Evolutionary conservation across 2,888 invertebrate genomes (phyloP).

Genomic region (Carterocephalus palaemon): DNA sequence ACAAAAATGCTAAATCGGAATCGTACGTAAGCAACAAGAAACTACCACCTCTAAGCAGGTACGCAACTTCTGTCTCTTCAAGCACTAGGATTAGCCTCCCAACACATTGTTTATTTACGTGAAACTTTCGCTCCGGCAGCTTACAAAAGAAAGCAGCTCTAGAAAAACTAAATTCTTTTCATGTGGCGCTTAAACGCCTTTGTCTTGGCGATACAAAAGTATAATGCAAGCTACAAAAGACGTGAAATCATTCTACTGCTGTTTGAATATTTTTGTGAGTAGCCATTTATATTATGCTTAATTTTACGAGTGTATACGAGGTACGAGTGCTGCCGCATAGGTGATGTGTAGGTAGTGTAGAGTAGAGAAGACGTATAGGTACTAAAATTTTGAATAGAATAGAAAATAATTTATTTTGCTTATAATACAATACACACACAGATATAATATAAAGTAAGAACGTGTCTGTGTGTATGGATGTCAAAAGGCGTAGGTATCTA

Average conservation of each 20-base stretch:
- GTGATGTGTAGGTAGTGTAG: no score
- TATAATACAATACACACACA: no score
- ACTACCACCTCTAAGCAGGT: no score
- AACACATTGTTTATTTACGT: conserved; percentile 27
- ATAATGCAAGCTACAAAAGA: conserved; percentile 6
- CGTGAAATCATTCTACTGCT: conserved; percentile 8
- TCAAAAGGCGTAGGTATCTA: no score
- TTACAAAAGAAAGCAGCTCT: conserved; percentile 32
- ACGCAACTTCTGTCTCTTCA: conserved; percentile 6
- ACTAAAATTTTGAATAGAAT: no score
- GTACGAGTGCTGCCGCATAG: no score
- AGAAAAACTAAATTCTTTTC: conserved; percentile 29
- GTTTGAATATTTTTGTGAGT: neutral
- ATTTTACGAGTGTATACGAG: no score
- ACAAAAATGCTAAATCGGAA: no score
- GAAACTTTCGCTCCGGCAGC: conserved; percentile 34
- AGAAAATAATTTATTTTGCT: no score
- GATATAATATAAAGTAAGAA: no score
- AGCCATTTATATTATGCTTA: neutral
- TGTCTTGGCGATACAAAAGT: conserved; percentile 31
- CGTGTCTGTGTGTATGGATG: no score
- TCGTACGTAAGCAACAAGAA: conserved; percentile 1
- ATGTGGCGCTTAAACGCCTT: conserved; percentile 45
- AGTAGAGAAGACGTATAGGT: no score
- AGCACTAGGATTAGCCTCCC: conserved; percentile 15